A percentile compares a stretch with the other conserved stretches of the same genome.
These are phyloP conservation scores for Raja brachyura DNA, from an alignment of 2,113 vertebrate species.

Conservation along the genomic window DNA sequence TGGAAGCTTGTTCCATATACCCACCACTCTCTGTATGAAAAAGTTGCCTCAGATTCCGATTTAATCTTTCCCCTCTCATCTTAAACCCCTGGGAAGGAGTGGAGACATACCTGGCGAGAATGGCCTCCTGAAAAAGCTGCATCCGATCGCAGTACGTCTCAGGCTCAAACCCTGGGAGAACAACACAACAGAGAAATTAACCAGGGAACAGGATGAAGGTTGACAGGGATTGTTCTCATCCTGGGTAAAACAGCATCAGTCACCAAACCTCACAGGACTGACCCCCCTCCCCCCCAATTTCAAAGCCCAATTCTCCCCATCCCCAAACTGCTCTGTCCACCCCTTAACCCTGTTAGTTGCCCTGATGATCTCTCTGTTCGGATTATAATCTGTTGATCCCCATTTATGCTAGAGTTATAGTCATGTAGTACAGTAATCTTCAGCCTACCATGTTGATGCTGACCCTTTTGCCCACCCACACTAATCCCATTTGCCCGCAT, in stretches of 20 bases:
- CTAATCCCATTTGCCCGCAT: too few species aligned
- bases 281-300: not conserved
- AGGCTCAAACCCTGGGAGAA: slow-evolving; percentile 79
- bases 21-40: too few species aligned
- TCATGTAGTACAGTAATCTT: too few species aligned
- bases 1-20: too few species aligned
- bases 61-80: too few species aligned
- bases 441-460: too few species aligned
- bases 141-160: slow-evolving; percentile 97
- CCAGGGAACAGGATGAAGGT: not conserved
- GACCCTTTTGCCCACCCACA: too few species aligned
- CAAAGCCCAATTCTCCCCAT: not conserved
- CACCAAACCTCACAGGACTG: not conserved
- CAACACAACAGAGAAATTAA: slow-evolving; percentile 24
- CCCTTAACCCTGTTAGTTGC: not conserved
- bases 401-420: too few species aligned
- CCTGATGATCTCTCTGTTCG: too few species aligned
- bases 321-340: not conserved
- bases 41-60: too few species aligned
- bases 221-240: not conserved
- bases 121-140: slow-evolving; percentile 92
- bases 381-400: too few species aligned
- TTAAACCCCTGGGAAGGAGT: too few species aligned
- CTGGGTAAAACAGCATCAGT: not conserved
- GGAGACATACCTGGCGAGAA: slow-evolving; percentile 71